Evolutionary conservation across 1,140 invertebrate genomes (phyloP), one percentile per base, ranked within the genome.

Genomic region (Eriocheir sinensis): DNA sequence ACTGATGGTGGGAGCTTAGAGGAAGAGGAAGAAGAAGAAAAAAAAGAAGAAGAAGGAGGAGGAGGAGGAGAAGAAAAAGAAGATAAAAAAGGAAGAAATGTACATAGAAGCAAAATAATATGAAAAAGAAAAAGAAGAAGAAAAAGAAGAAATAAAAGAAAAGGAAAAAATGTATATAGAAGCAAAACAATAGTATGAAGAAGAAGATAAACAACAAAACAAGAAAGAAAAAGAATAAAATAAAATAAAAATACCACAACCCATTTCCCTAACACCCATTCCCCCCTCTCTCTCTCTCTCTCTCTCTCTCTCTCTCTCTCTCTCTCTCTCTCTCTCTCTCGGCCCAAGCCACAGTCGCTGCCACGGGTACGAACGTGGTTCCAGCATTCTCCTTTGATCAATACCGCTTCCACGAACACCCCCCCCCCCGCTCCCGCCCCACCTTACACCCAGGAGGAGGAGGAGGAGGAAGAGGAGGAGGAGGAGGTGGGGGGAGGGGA

Each of bases 311-410:
- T 41, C 44, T 36, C 81, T 41, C 34, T 41, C 81, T 85, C 81
- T 41, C 81, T 85, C 81, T 41, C 38, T 41, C 81, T 85, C 81
- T 85, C 38, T 36, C 81, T 41, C 32, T 38, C 38, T 44, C 34
- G 53, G 53, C 48, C 30, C 53, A 36, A 90, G 89, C 38, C 44
- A n/a, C 4, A 72, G 60, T 44, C 89, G 38, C 34, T 32, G 32
- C 89, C 89, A 90, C 48, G 89, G 53, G 15, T 90, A 38, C 48
- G 89, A 72, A 90, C 48, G 44, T 36, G 44, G 53, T 32, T 32
- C 60, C 89, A 72, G 89, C 30, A 72, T 79, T 41, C 89, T 90
- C 53, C 89, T 90, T 90, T 90, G 89, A 90, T 90, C 89, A 90
- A 90, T 90, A 90, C 89, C 89, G 60, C 60, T 72, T 72, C 60